Evolutionary conservation across 1,140 invertebrate genomes (phyloP).

Genomic region (Achatina immaculata): DNA sequence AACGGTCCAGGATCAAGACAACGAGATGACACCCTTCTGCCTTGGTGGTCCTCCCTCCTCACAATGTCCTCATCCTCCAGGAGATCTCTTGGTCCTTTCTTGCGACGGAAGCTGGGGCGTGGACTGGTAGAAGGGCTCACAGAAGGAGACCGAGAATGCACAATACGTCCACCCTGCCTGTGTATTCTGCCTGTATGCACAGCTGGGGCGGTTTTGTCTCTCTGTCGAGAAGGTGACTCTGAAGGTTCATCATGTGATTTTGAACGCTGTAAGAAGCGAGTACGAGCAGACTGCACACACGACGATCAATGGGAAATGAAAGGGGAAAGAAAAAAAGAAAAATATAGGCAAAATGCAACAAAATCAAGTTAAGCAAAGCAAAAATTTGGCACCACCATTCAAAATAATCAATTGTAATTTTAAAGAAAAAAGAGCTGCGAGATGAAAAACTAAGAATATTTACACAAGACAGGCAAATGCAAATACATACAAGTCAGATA

Average conservation of each 20-base stretch:
- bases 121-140: conserved; percentile 50
- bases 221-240: conserved; percentile 52
- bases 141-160: conserved; percentile 55
- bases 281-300: conserved; percentile 52
- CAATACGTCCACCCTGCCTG: conserved; percentile 45
- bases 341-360: conserved; percentile 10
- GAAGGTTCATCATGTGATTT: conserved; percentile 69
- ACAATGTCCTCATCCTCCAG: not conserved
- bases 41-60: not conserved
- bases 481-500: not conserved
- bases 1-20: not conserved
- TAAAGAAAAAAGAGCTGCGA: not conserved
- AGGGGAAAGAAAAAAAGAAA: conserved; percentile 4
- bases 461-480: not conserved
- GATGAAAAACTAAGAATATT: not conserved
- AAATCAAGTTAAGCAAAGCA: conserved; percentile 9
- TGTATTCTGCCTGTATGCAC: conserved; percentile 37
- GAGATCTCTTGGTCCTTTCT: conserved; percentile 8
- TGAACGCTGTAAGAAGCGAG: conserved; percentile 66
- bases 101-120: conserved; percentile 34
- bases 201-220: conserved; percentile 48
- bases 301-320: conserved; percentile 25
- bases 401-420: not conserved
- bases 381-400: not conserved
- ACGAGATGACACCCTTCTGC: not conserved